A percentile compares a stretch with the other conserved stretches of the same genome.
These are phyloP conservation scores for Lagorchestes hirsutus DNA, from an alignment of 2,797 vertebrate species.

Conservation along the genomic window DNA sequence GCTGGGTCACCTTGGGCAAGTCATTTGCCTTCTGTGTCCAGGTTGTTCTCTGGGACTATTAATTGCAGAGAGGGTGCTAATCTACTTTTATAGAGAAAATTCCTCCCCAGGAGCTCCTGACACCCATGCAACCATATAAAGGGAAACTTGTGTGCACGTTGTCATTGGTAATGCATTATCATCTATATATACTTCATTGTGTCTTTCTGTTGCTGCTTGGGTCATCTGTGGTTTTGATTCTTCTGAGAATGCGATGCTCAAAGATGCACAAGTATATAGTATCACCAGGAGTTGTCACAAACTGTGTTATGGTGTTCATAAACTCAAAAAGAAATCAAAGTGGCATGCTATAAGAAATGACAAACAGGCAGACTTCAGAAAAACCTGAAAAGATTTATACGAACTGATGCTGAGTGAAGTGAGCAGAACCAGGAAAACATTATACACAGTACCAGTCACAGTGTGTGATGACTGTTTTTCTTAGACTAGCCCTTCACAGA, in stretches of 20 bases:
- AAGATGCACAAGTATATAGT: neutral
- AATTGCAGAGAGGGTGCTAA: neutral
- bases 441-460: too few relatives aligned
- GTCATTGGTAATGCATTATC: neutral
- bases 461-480: too few relatives aligned
- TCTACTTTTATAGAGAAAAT: neutral
- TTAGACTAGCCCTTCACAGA: too few relatives aligned
- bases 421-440: too few relatives aligned
- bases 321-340: neutral
- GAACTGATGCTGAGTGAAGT: too few relatives aligned
- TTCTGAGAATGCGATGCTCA: neutral
- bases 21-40: neutral
- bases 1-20: neutral
- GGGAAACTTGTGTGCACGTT: neutral
- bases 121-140: neutral
- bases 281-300: neutral
- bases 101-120: neutral
- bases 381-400: too few relatives aligned
- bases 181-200: neutral
- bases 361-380: too few relatives aligned
- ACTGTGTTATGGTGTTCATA: neutral
- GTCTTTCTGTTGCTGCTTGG: neutral
- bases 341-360: too few relatives aligned
- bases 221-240: neutral
- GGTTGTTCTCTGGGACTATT: neutral